A percentile compares a stretch with the other conserved stretches of the same genome.
Conservation (phyloP, 2,797 vertebrate genomes). For the Silurus lanzhouensis region DNA sequence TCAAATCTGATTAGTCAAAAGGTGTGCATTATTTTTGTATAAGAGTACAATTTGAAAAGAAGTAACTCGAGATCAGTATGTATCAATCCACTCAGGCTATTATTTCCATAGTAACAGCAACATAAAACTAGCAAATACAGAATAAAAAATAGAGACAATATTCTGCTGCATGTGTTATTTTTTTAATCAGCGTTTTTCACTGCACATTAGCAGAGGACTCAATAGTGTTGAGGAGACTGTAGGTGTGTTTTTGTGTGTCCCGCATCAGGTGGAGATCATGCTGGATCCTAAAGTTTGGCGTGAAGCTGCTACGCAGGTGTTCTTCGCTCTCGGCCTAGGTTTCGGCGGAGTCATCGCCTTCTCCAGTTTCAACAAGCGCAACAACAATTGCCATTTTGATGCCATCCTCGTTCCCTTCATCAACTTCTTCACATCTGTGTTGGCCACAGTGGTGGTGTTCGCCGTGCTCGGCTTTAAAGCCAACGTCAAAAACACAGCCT, state of each 20-base stretch:
- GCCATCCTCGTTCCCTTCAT: conserved; percentile 95
- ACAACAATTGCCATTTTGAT: conserved; percentile 99
- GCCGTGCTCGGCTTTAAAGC: conserved; percentile 98
- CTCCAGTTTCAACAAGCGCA: conserved; percentile 98
- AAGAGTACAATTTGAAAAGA: background rate
- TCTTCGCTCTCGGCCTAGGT: conserved; percentile 95
- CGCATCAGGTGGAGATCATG: conserved; percentile 93
- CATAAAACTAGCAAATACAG: background rate
- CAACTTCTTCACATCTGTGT: conserved; percentile 96
- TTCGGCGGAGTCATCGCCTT: conserved; percentile 98
- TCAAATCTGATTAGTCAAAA: background rate
- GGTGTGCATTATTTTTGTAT: background rate
- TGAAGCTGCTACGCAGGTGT: conserved; percentile 96
- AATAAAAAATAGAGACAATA: background rate
- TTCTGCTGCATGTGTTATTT: background rate
- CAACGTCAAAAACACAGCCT: conserved; percentile 90
- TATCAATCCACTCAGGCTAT: background rate
- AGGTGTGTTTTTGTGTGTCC: conserved; percentile 1
- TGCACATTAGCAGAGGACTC: background rate
- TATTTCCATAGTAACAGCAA: background rate
- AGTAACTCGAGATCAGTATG: background rate
- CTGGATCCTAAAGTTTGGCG: conserved; percentile 94
- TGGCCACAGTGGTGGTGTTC: conserved; percentile 97
- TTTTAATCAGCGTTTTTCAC: background rate
- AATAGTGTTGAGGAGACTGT: background rate